These are phyloP conservation scores for Bombycilla garrulus DNA, from an alignment of 2,113 vertebrate genomes.

Conservation along the genomic window DNA sequence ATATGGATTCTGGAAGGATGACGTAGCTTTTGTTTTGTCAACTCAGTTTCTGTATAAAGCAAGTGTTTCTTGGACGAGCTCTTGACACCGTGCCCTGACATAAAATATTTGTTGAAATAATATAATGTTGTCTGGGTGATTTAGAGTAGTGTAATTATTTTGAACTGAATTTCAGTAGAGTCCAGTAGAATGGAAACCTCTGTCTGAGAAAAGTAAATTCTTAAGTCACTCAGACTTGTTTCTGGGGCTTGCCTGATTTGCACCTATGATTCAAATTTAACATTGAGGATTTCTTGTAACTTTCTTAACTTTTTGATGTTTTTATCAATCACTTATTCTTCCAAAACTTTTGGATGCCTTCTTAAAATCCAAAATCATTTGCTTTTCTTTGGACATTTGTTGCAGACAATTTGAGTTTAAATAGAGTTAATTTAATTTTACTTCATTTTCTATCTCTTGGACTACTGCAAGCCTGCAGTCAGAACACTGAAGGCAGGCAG, in stretches of 20 bases:
- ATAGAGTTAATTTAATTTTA: background rate
- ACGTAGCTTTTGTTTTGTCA: background rate
- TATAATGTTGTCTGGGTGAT: background rate
- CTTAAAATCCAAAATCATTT: background rate
- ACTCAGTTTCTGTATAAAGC: background rate
- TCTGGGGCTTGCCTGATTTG: background rate
- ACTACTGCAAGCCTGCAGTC: background rate
- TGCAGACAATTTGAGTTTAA: background rate
- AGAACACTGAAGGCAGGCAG: background rate
- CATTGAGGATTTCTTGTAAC: background rate
- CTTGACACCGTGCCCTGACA: fast-evolving
- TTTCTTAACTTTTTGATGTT: background rate
- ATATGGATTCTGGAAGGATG: background rate
- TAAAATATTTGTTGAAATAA: background rate
- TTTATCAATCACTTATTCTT: background rate
- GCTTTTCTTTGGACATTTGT: background rate
- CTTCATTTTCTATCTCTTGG: background rate
- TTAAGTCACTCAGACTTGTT: background rate
- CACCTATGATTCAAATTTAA: background rate
- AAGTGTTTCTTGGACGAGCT: background rate
- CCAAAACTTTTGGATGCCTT: background rate
- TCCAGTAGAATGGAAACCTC: background rate
- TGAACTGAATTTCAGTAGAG: background rate
- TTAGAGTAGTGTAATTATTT: background rate
- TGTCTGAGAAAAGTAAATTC: background rate